Evolutionary conservation across 2,113 vertebrate genomes (phyloP).

Genomic region (Tenrec ecaudatus): DNA sequence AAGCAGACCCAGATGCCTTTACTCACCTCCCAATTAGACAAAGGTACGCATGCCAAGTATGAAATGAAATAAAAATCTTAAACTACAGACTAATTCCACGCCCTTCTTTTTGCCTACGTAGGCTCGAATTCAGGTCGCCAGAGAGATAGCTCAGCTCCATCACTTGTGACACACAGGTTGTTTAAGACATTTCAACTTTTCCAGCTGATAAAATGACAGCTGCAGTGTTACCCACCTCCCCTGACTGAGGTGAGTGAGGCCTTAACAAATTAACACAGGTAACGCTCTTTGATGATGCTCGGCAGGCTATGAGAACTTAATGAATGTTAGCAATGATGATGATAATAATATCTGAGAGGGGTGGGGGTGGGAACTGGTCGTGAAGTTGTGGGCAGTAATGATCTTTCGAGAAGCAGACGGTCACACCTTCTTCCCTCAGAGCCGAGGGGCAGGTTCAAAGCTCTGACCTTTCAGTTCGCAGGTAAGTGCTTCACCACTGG

Average conservation of each 20-base stretch:
- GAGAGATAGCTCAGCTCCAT: neutral
- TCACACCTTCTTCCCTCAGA: no score
- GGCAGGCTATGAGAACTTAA: neutral
- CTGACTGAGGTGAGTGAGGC: neutral
- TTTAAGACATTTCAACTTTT: neutral
- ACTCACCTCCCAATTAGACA: slow-evolving; percentile 75
- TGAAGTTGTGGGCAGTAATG: no score
- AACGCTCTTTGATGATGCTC: neutral
- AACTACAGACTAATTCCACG: slow-evolving; percentile 28
- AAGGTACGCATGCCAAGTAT: slow-evolving; percentile 63
- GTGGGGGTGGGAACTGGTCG: no score
- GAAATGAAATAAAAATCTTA: slow-evolving; percentile 71
- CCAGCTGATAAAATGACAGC: neutral
- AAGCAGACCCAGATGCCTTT: slow-evolving; percentile 70
- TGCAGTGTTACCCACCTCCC: neutral
- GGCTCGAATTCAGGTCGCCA: neutral
- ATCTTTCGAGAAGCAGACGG: no score
- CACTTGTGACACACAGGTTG: neutral
- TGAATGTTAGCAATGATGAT: neutral
- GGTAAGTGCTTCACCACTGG: neutral
- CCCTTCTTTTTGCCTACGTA: neutral
- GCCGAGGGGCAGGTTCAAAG: no score
- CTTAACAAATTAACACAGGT: neutral
- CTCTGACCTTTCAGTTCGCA: neutral
- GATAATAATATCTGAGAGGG: neutral